Percentiles rank a stretch among this genome's conserved stretches.
These are phyloP conservation scores for Amphibalanus amphitrite DNA, from an alignment of 1,140 invertebrate genomes.

Conservation along the genomic window DNA sequence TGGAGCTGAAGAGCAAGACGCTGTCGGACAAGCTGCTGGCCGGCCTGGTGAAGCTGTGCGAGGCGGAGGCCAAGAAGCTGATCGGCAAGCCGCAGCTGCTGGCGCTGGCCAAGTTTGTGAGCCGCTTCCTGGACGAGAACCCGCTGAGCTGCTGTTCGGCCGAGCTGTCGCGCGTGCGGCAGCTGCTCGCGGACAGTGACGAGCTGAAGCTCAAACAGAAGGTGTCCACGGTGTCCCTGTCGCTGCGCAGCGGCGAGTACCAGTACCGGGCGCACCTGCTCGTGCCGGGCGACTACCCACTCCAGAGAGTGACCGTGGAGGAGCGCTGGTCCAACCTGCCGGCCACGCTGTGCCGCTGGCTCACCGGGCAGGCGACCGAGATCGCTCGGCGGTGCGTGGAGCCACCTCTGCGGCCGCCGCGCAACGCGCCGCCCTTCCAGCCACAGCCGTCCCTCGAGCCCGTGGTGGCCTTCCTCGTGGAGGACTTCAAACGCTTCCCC, in stretches of 20 bases:
- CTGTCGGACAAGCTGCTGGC: slow-evolving; percentile 43
- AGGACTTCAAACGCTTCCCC: slow-evolving; percentile 38
- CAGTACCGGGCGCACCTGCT: slow-evolving; percentile 37
- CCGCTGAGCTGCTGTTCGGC: slow-evolving; percentile 52
- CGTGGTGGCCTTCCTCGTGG: slow-evolving; percentile 40
- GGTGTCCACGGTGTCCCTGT: slow-evolving; percentile 39
- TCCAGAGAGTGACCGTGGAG: slow-evolving; percentile 32
- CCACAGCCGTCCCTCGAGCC: slow-evolving; percentile 42
- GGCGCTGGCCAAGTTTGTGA: slow-evolving; percentile 39
- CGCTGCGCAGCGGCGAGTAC: slow-evolving; percentile 39
- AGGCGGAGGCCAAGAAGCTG: slow-evolving; percentile 42
- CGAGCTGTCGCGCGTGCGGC: slow-evolving; percentile 45
- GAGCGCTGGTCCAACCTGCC: slow-evolving; percentile 47
- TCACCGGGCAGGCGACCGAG: slow-evolving; percentile 46
- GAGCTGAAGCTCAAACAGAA: slow-evolving; percentile 50
- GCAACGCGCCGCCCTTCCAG: slow-evolving; percentile 34
- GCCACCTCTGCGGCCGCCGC: slow-evolving; percentile 39
- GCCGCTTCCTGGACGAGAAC: slow-evolving; percentile 49
- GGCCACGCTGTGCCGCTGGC: slow-evolving; percentile 37
- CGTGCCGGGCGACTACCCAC: slow-evolving; percentile 48
- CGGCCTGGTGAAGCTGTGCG: slow-evolving; percentile 41
- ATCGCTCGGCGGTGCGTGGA: slow-evolving; percentile 50
- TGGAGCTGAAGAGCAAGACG: slow-evolving; percentile 56
- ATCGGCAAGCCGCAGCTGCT: slow-evolving; percentile 37
- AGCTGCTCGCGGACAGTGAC: slow-evolving; percentile 29